These are phyloP conservation scores for Pandemis cinnamomeana DNA, from an alignment of 2,888 invertebrate species.

Conservation along the genomic window DNA sequence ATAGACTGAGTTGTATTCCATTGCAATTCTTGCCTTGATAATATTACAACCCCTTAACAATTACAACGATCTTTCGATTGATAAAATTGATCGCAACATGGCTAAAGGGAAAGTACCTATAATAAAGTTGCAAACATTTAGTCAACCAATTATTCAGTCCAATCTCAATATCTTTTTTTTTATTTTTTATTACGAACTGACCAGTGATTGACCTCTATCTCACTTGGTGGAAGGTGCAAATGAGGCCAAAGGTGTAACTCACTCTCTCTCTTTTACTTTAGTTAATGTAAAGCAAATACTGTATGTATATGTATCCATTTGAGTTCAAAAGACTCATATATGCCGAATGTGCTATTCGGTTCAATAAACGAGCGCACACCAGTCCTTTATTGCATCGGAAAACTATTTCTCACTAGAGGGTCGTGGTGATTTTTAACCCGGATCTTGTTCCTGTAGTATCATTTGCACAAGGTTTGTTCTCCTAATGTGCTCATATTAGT, in stretches of 20 bases:
- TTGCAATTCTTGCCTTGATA: no score
- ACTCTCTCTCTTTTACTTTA: no score
- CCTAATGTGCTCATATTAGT: constrained; percentile 11
- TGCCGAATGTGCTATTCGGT: background rate
- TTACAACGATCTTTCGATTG: constrained; percentile 3
- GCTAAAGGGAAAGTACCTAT: no score
- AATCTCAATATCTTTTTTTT: background rate
- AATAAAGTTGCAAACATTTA: background rate
- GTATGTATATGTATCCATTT: background rate
- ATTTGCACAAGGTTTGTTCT: constrained; percentile 11
- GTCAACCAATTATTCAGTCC: background rate
- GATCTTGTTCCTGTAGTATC: constrained; percentile 3
- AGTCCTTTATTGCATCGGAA: constrained; percentile 22
- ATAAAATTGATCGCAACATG: background rate
- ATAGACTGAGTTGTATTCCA: no score
- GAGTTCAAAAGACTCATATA: background rate
- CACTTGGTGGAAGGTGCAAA: no score
- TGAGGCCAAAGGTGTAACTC: no score
- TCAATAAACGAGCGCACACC: constrained; percentile 12
- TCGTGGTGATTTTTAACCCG: constrained; percentile 13
- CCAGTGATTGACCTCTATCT: no score
- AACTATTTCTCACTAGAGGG: constrained; percentile 12
- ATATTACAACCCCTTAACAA: background rate
- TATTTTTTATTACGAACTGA: no score
- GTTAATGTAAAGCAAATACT: background rate